Conservation (phyloP, 2,888 invertebrate genomes). For the Zelleria hepariella region DNA sequence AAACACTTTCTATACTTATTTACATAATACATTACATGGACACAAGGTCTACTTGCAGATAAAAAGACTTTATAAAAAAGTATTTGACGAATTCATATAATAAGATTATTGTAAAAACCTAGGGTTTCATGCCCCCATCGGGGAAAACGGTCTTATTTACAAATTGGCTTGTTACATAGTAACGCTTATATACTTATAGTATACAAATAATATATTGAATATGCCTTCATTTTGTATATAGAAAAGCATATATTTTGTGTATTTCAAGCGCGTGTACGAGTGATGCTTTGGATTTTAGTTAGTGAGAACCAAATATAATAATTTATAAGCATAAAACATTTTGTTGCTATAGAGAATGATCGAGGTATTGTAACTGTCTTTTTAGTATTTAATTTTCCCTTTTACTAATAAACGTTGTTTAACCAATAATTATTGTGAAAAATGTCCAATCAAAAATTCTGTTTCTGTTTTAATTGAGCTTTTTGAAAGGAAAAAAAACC, state of each 20-base stretch:
- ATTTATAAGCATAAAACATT: slow-evolving; percentile 25
- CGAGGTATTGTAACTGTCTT: not conserved
- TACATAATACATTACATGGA: no score
- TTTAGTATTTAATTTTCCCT: not conserved
- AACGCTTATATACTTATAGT: not conserved
- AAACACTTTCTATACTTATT: not conserved
- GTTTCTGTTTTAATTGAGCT: no score
- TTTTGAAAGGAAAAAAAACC: not conserved
- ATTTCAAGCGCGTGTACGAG: not conserved
- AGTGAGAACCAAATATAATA: slow-evolving; percentile 61
- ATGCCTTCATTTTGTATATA: not conserved
- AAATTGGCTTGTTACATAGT: not conserved
- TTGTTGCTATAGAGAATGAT: slow-evolving; percentile 15
- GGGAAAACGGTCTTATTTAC: not conserved
- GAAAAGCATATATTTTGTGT: not conserved
- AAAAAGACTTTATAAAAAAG: no score
- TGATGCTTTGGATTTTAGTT: slow-evolving; percentile 22
- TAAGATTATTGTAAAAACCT: not conserved
- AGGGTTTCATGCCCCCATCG: not conserved
- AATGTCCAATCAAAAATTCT: not conserved
- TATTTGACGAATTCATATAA: no score
- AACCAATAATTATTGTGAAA: not conserved
- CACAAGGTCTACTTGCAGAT: no score
- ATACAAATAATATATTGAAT: not conserved
- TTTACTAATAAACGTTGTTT: not conserved